Evolutionary conservation across 1,140 invertebrate species (phyloP).

Genomic region (Popillia japonica): DNA sequence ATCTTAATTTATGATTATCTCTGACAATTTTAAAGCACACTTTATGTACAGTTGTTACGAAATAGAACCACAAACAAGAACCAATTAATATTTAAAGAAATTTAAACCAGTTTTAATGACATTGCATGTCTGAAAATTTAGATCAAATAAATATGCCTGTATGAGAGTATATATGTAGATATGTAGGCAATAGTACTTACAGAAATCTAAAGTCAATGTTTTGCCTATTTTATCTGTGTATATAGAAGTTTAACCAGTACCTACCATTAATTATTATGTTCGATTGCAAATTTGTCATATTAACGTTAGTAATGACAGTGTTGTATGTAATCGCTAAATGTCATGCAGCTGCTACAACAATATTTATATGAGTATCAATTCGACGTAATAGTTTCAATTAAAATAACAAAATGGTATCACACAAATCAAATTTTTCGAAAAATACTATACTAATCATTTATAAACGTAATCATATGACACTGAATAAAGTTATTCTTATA

Average conservation of each 20-base stretch:
- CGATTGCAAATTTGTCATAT: not conserved
- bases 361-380: not conserved
- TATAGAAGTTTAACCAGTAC: not conserved
- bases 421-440: not conserved
- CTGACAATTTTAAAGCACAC: not conserved
- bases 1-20: conserved; percentile 31
- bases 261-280: not conserved
- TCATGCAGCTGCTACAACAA: not conserved
- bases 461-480: too few relatives aligned
- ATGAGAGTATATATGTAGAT: not conserved
- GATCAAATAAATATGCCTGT: not conserved
- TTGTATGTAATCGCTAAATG: not conserved
- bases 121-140: conserved; percentile 16
- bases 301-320: not conserved
- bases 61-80: not conserved
- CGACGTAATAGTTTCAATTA: not conserved
- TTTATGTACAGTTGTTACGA: not conserved
- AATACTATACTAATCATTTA: too few relatives aligned
- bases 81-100: conserved; percentile 19
- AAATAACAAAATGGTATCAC: not conserved
- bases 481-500: too few relatives aligned
- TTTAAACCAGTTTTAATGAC: conserved; percentile 20
- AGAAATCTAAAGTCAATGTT: not conserved
- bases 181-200: not conserved
- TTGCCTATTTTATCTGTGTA: not conserved